Evolutionary conservation across 2,888 invertebrate species (phyloP).

Genomic region (Rhogogaster chlorosoma): DNA sequence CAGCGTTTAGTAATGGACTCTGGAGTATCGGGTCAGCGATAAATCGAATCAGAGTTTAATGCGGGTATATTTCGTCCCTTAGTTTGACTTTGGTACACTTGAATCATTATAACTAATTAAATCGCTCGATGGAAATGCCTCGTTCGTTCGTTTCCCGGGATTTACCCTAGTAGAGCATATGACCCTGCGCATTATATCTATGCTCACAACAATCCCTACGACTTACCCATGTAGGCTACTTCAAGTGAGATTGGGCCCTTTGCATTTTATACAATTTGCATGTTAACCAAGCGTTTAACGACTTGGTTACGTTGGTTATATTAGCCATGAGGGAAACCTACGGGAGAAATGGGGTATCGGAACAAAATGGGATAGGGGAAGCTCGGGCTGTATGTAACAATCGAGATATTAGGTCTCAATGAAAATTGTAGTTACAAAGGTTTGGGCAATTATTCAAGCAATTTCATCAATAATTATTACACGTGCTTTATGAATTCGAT

Average conservation of each 20-base stretch:
- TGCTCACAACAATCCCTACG: background rate
- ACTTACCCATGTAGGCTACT: background rate
- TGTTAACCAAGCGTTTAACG: conserved; percentile 14
- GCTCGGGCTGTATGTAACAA: background rate
- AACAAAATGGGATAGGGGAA: background rate
- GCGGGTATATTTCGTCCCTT: background rate
- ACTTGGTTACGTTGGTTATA: conserved; percentile 15
- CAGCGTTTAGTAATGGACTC: background rate
- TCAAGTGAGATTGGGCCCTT: conserved; percentile 19
- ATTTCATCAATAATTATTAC: background rate
- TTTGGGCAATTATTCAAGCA: background rate
- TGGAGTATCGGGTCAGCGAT: background rate
- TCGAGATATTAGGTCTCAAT: background rate
- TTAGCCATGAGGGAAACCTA: conserved; percentile 14
- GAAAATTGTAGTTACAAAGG: background rate
- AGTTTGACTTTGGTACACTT: background rate
- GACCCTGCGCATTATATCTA: background rate
- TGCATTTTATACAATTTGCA: conserved; percentile 27
- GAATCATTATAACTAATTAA: background rate
- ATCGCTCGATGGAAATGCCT: background rate
- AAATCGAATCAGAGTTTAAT: background rate
- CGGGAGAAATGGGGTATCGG: background rate
- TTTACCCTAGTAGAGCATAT: background rate
- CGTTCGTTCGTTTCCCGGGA: background rate
- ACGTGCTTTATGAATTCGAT: background rate